These are phyloP conservation scores for Drosophila insularis DNA, from an alignment of 1,140 invertebrate species.

Conservation along the genomic window DNA sequence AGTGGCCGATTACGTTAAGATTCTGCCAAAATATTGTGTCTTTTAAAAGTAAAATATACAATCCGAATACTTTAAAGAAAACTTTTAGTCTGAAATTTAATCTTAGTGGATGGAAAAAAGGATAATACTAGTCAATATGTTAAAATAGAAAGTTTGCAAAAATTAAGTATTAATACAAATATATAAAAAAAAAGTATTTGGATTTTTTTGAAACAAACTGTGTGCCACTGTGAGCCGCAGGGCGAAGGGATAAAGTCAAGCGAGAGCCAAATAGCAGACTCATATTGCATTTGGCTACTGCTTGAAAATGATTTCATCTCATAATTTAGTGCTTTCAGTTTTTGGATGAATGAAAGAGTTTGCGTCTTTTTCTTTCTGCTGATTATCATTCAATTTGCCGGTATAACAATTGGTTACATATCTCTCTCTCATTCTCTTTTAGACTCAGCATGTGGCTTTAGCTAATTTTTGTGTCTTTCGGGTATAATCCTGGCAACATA, in stretches of 20 bases:
- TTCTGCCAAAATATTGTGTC: no score
- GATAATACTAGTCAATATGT: no score
- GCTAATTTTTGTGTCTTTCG: slow-evolving; percentile 48
- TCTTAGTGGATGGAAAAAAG: no score
- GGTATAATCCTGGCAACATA: slow-evolving; percentile 51
- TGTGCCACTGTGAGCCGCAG: slow-evolving; percentile 28
- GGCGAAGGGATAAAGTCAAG: slow-evolving; percentile 62
- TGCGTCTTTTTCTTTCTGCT: not conserved
- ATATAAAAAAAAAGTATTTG: no score
- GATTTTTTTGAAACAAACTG: no score
- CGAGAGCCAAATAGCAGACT: slow-evolving; percentile 57
- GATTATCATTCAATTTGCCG: slow-evolving; percentile 5
- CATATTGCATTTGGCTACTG: slow-evolving; percentile 53
- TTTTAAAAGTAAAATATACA: no score
- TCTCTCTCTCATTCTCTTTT: not conserved
- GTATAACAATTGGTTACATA: slow-evolving; percentile 52
- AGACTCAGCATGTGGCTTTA: slow-evolving; percentile 57
- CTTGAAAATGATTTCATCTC: slow-evolving; percentile 13
- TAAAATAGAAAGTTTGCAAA: no score
- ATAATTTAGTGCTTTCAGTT: not conserved
- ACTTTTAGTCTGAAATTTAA: no score
- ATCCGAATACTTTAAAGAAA: no score
- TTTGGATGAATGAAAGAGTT: not conserved
- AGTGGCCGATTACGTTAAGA: no score
- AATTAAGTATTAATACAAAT: no score